Conservation (phyloP, 2,797 vertebrate species). For the Xiphophorus birchmanni region DNA sequence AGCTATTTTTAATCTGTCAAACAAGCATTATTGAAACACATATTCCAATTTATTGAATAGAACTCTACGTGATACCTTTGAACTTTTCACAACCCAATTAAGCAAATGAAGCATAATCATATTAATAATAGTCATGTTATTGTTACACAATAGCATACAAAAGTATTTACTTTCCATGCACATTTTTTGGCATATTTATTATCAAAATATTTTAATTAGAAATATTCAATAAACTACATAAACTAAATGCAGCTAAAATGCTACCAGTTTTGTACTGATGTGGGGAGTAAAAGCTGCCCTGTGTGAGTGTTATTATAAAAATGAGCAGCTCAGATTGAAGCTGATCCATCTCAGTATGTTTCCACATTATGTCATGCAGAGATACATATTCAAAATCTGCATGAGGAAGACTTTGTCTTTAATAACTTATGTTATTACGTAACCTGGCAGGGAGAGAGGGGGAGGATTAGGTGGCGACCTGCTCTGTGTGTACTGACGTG, state of each 20-base stretch:
- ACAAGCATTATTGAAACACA: not conserved
- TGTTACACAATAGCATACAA: not conserved
- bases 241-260: not conserved
- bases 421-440: conserved; percentile 66
- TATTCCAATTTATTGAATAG: not conserved
- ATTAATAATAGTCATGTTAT: not conserved
- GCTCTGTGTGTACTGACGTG: conserved; percentile 33
- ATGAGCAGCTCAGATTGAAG: not conserved
- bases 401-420: conserved; percentile 55
- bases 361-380: not conserved
- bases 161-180: not conserved
- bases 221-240: not conserved
- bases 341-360: not conserved
- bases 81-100: not conserved
- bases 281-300: not conserved
- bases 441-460: conserved; percentile 53
- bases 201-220: not conserved
- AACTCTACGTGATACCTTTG: not conserved
- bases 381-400: conserved; percentile 54
- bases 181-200: not conserved
- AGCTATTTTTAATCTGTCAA: not conserved
- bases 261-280: not conserved
- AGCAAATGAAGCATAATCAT: not conserved
- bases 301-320: not conserved
- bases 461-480: conserved; percentile 61